Conservation (phyloP, 2,113 vertebrate genomes). For the Cathartes aura region DNA sequence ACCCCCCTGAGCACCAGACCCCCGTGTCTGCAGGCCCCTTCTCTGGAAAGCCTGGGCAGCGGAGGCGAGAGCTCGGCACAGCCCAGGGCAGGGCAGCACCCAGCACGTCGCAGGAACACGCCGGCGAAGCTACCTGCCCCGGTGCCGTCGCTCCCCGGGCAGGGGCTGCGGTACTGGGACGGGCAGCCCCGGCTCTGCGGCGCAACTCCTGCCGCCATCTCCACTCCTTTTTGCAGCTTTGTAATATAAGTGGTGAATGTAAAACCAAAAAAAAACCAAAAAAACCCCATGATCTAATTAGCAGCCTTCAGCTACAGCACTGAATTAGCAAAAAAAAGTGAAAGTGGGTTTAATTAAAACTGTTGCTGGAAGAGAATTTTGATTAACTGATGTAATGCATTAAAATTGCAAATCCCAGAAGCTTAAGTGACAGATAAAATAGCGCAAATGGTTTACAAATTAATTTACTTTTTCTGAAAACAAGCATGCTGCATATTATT, state of each 20-base stretch:
- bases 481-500: neutral
- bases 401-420: constrained; percentile 45
- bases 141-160: neutral
- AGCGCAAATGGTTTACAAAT: constrained; percentile 45
- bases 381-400: constrained; percentile 50
- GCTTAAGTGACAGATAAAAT: constrained; percentile 36
- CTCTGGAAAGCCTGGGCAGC: accelerated
- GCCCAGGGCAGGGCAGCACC: neutral
- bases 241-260: neutral
- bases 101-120: accelerated
- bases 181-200: neutral
- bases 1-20: accelerated
- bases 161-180: accelerated
- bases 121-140: neutral
- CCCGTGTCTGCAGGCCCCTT: neutral
- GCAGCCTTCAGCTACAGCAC: neutral
- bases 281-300: neutral
- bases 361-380: constrained; percentile 44
- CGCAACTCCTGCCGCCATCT: accelerated
- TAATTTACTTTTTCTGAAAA: neutral
- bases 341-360: constrained; percentile 61
- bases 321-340: neutral
- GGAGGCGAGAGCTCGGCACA: neutral
- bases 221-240: neutral
- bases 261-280: neutral